Evolutionary conservation across 2,113 vertebrate genomes (phyloP).

Genomic region (Miniopterus natalensis): DNA sequence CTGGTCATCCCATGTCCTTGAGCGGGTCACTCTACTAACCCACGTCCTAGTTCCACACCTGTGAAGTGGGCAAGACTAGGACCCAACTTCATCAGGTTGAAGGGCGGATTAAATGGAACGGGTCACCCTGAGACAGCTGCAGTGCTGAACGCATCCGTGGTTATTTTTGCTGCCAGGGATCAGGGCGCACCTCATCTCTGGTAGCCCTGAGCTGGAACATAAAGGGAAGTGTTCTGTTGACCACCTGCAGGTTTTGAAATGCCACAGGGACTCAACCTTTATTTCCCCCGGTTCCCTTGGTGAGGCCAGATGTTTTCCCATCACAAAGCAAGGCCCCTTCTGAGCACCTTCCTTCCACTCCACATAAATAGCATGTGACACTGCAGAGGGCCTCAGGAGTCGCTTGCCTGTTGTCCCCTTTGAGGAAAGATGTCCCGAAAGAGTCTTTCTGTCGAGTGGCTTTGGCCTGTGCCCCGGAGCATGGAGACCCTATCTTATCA

Average conservation of each 20-base stretch:
- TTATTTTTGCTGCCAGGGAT: background rate
- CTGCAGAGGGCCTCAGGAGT: too few species aligned
- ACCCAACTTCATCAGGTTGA: too few species aligned
- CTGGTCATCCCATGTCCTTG: background rate
- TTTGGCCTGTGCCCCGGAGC: too few species aligned
- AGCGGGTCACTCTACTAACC: background rate
- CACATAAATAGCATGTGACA: rapidly evolving
- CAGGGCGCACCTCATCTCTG: rapidly evolving
- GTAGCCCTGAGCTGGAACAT: background rate
- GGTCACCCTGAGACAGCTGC: rapidly evolving
- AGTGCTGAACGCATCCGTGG: rapidly evolving
- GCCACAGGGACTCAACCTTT: background rate
- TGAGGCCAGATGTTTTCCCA: background rate
- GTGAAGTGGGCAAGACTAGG: background rate
- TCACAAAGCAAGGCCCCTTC: background rate
- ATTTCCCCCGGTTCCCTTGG: too few species aligned
- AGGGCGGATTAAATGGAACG: too few species aligned
- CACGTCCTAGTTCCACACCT: background rate
- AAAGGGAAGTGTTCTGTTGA: background rate
- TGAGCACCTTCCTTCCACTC: background rate
- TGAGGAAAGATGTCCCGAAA: background rate
- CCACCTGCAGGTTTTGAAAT: background rate
- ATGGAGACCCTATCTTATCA: background rate
- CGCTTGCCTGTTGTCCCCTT: background rate
- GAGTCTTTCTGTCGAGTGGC: background rate